phyloP scores from a whole-genome alignment of 2,113 vertebrate species.

The Leucoraja erinaceus region DNA sequence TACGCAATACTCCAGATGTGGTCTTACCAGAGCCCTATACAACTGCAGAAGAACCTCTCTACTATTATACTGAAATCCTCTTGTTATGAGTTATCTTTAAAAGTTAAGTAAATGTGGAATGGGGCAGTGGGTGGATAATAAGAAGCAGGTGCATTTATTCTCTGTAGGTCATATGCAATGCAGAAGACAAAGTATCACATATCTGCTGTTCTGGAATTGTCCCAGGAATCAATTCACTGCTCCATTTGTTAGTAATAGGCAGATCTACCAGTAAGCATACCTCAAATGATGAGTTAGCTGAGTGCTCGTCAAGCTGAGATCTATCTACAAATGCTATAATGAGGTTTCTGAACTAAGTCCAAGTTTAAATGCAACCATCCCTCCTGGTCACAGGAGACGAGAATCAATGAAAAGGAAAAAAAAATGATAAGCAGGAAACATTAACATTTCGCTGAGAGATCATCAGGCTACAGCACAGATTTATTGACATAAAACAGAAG shows the following conservation, averaged over 20 bases:
- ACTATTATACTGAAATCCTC: too few relatives aligned
- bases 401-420: constrained; percentile 25
- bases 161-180: not conserved
- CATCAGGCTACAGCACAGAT: not conserved
- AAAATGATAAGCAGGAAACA: not conserved
- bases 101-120: not conserved
- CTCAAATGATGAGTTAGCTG: not conserved
- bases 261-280: not conserved
- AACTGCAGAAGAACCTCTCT: too few relatives aligned
- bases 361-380: not conserved
- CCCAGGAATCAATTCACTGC: not conserved
- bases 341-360: not conserved
- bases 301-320: not conserved
- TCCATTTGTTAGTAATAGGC: not conserved
- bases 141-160: not conserved
- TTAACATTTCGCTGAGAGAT: not conserved
- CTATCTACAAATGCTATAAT: not conserved
- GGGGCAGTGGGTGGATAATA: not conserved
- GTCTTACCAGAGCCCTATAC: too few relatives aligned
- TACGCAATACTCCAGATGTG: too few relatives aligned
- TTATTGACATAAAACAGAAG: not conserved
- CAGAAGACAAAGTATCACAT: not conserved
- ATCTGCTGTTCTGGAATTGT: not conserved
- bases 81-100: not conserved
- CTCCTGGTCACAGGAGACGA: not conserved